These are phyloP conservation scores for Myripristis murdjan DNA, from an alignment of 2,797 vertebrate species.

Conservation along the genomic window DNA sequence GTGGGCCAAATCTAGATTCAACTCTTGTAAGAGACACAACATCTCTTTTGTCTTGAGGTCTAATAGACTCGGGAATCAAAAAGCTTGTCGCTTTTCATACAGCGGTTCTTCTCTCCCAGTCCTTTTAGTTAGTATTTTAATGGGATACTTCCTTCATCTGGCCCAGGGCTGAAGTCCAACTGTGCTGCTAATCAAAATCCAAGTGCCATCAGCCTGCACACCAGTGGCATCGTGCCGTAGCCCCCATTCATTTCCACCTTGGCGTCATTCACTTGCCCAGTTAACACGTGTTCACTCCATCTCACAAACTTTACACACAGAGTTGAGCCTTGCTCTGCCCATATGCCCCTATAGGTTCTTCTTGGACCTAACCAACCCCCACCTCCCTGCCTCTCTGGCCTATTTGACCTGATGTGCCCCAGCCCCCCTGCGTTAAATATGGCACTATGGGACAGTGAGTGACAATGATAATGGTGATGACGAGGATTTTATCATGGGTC, in stretches of 20 bases:
- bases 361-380: no score
- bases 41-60: slow-evolving; percentile 34
- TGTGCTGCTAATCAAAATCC: slow-evolving; percentile 63
- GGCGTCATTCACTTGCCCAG: slow-evolving; percentile 34
- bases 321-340: slow-evolving; percentile 23
- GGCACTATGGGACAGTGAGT: no score
- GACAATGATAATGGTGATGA: no score
- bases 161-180: slow-evolving; percentile 37
- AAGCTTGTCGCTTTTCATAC: no score
- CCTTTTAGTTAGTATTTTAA: slow-evolving; percentile 64
- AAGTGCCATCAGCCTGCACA: slow-evolving; percentile 41
- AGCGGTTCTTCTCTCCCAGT: slow-evolving; percentile 45
- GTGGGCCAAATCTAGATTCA: slow-evolving; percentile 12
- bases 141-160: slow-evolving; percentile 51
- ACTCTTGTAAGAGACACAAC: slow-evolving; percentile 23
- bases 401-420: slow-evolving; percentile 15
- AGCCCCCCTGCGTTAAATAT: slow-evolving; percentile 52
- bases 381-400: slow-evolving; percentile 17
- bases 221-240: background rate
- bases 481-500: no score
- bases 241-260: slow-evolving; percentile 14
- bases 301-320: slow-evolving; percentile 11
- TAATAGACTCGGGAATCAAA: no score
- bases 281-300: slow-evolving; percentile 40
- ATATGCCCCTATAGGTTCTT: slow-evolving; percentile 35